Conservation (phyloP, 2,113 vertebrate genomes). For the Silurus asotus region DNA sequence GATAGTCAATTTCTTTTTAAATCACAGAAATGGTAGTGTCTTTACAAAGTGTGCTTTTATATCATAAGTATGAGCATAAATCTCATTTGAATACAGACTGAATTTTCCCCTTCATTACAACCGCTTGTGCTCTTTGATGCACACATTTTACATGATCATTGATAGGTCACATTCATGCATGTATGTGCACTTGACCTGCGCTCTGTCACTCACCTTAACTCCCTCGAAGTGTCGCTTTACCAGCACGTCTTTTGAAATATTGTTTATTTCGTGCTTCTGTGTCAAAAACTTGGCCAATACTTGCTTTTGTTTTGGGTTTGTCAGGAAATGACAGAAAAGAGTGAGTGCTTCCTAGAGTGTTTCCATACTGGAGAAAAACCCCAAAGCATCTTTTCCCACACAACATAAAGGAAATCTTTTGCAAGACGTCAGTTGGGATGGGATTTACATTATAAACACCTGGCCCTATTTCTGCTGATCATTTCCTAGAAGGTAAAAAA, state of each 20-base stretch:
- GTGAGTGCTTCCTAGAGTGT: neutral
- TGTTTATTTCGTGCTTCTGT: neutral
- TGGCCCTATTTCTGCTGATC: neutral
- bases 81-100: neutral
- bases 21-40: neutral
- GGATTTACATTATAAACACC: neutral
- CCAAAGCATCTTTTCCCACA: neutral
- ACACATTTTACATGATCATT: neutral
- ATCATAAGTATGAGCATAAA: neutral
- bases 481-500: neutral
- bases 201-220: neutral
- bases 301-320: neutral
- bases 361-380: neutral
- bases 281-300: neutral
- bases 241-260: neutral
- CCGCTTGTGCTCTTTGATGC: neutral
- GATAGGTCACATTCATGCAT: neutral
- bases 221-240: neutral
- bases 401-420: neutral
- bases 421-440: neutral
- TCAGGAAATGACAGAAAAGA: neutral
- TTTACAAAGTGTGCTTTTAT: neutral
- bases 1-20: neutral
- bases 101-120: neutral
- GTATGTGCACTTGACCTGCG: neutral